Percentiles rank a stretch among this genome's conserved stretches.
Conservation (phyloP, 2,888 invertebrate species). For the Barypeithes pellucidus region DNA sequence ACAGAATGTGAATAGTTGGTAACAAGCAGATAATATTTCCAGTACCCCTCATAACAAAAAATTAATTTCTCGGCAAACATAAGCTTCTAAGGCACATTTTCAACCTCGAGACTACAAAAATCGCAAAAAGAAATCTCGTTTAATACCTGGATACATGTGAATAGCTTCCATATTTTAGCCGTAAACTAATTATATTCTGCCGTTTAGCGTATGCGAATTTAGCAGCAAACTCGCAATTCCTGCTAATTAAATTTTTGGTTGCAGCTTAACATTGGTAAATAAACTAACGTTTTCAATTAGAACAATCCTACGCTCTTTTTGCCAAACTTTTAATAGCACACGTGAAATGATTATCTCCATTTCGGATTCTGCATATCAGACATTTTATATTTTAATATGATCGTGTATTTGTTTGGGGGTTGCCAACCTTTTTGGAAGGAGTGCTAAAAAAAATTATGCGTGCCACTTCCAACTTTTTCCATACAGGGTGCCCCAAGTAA, state of each 20-base stretch:
- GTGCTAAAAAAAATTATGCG: too few relatives aligned
- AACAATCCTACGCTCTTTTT: conserved; percentile 29
- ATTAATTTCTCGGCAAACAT: too few relatives aligned
- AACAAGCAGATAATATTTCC: too few relatives aligned
- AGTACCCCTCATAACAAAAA: too few relatives aligned
- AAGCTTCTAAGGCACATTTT: too few relatives aligned
- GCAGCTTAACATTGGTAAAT: conserved; percentile 30
- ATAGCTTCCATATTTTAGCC: conserved; percentile 11
- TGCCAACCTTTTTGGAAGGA: too few relatives aligned
- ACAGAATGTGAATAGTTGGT: too few relatives aligned
- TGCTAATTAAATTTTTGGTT: conserved; percentile 33
- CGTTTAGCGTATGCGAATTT: conserved; percentile 28
- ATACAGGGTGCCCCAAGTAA: too few relatives aligned
- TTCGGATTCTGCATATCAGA: neutral
- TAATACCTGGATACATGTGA: conserved; percentile 15
- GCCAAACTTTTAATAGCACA: conserved; percentile 28
- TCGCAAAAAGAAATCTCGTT: neutral
- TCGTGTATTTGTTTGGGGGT: neutral
- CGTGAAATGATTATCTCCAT: neutral
- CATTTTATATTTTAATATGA: neutral
- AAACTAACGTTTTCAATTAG: conserved; percentile 38
- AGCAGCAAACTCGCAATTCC: conserved; percentile 18
- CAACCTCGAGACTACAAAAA: neutral
- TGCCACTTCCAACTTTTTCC: too few relatives aligned
- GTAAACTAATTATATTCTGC: conserved; percentile 33